A percentile compares a stretch with the other conserved stretches of the same genome.
Evolutionary conservation across 1,140 invertebrate species (phyloP).

Genomic region (Trichoplusia ni): DNA sequence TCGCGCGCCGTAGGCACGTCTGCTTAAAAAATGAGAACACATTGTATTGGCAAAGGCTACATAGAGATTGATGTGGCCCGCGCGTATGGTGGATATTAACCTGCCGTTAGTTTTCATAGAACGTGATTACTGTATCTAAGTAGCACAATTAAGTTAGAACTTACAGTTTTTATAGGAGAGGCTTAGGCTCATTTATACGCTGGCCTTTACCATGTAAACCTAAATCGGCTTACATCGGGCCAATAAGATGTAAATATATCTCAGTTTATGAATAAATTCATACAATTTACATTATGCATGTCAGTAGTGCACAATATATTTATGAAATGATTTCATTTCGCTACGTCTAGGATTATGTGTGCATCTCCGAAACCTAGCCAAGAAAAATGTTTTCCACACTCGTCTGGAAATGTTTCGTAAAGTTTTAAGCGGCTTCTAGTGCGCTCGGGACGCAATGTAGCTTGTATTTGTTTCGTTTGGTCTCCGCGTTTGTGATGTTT

Average conservation of each 20-base stretch:
- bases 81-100: too few species aligned
- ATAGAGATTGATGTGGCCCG: background rate
- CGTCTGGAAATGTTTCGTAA: slow-evolving; percentile 15
- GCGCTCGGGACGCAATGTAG: slow-evolving; percentile 31
- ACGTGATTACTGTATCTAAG: too few species aligned
- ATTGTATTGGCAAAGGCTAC: slow-evolving; percentile 26
- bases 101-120: too few species aligned
- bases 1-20: background rate
- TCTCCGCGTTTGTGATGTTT: background rate
- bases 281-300: slow-evolving; percentile 7
- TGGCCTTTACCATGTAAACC: slow-evolving; percentile 4
- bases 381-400: slow-evolving; percentile 27
- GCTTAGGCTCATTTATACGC: too few species aligned
- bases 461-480: slow-evolving; percentile 36
- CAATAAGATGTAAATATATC: slow-evolving; percentile 15
- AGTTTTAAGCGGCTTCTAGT: slow-evolving; percentile 21
- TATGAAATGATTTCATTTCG: slow-evolving; percentile 22
- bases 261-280: slow-evolving; percentile 12
- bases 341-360: background rate
- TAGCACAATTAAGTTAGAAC: too few species aligned
- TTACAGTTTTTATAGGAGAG: too few species aligned
- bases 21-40: slow-evolving; percentile 14
- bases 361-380: background rate
- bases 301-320: slow-evolving; percentile 1
- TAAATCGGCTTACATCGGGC: background rate